A percentile compares a stretch with the other conserved stretches of the same genome.
phyloP scores from a whole-genome alignment of 2,113 vertebrate species.

The Sander vitreus region DNA sequence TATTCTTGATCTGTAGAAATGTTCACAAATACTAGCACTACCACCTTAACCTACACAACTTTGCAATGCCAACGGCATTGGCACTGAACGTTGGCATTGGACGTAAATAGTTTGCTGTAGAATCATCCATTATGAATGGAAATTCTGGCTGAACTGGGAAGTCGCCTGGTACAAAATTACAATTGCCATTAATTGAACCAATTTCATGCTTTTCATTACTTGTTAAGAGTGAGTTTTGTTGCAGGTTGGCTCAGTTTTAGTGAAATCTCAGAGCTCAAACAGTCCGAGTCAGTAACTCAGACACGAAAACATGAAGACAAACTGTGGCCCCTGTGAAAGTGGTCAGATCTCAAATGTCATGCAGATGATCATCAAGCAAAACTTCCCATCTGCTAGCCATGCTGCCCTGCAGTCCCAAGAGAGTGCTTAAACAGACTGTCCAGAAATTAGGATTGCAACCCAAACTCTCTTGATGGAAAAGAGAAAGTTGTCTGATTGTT shows the following conservation, averaged over 20 bases:
- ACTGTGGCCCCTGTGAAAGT: conserved; percentile 66
- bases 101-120: neutral
- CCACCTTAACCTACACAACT: neutral
- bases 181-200: neutral
- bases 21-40: neutral
- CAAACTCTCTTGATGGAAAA: conserved; percentile 38
- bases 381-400: conserved; percentile 73
- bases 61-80: neutral
- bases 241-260: conserved; percentile 12
- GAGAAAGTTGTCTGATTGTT: conserved; percentile 20
- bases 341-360: conserved; percentile 67
- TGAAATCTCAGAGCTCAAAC: conserved; percentile 33
- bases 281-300: conserved; percentile 37
- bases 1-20: neutral
- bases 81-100: neutral
- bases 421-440: conserved; percentile 76
- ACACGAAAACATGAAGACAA: conserved; percentile 66
- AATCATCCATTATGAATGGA: neutral
- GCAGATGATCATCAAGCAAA: conserved; percentile 66
- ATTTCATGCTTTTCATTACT: conserved; percentile 13
- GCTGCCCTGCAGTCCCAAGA: conserved; percentile 57
- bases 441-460: conserved; percentile 67
- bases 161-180: neutral
- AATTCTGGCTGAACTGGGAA: neutral
- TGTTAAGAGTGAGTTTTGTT: neutral